Evolutionary conservation across 1,140 invertebrate genomes (phyloP), one percentile per base, ranked within the genome.

Genomic region (Episyrphus balteatus): DNA sequence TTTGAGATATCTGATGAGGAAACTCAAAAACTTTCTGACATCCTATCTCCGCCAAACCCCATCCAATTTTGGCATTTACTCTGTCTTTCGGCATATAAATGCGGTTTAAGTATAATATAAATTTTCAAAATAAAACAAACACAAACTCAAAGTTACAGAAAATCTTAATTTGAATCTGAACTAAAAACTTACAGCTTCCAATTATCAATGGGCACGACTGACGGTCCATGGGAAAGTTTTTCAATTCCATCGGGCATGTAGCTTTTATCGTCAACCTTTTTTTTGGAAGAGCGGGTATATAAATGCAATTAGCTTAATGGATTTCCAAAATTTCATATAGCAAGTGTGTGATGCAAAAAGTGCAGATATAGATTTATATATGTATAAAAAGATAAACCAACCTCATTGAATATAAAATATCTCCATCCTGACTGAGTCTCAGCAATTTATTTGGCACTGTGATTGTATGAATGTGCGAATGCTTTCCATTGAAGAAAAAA

Each of bases 211-310:
- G 92, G 67, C 93, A 98, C 1, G 82, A 86, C 63, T 91, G 93
- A 18, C 83, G 78, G 72, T 98, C 94, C 89, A 98, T 95, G 5
- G 96, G 96, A 72, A 98, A 99, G 62, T 92, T 88, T 55, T 87
- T 79, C 31, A 99, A 72, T 59, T 94, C 86, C 94, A 98, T 98
- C 6, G 92, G 92, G 72, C 95, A 99, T 51, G 88, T 92, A 2
- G 94, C 93, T 70, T 94, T 93, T 48, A 99, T 93, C 11, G 95
- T 99, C 58, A 99, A 71, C 66, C 95, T 94, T 66, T 19, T 42
- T 26, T 26, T 26, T 26, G 3, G 21, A 26, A 26, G 21, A 8
- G 21, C 8, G 21, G 21, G n/a, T n/a, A n/a, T 33, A 33, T 48
- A n/a, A 18, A 43, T 34, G 36, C 32, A 30, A 44, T 44, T 48